Base-by-base conservation (phyloP, 92 coral and sea anemone species). In the Actinostola sp. region DNA sequence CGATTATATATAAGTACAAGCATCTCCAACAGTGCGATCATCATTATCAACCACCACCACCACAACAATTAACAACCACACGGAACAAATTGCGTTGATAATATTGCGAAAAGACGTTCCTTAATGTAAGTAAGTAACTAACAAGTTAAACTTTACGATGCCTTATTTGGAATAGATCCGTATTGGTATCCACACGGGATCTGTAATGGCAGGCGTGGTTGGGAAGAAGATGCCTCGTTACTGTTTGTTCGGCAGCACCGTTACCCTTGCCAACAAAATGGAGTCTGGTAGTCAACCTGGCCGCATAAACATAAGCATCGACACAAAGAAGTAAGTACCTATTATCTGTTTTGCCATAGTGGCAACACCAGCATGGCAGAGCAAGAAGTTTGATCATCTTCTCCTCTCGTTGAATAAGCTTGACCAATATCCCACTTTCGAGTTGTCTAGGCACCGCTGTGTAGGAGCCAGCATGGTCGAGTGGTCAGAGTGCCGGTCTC, bases 271-370 rank as follows among this genome's bases (percentile, higher is more conserved):
- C 12, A 95, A 95, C 94, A 95, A 95, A 82, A 89, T 89, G 88
- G 99, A 95, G 74, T 95, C 99, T 5, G 99, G 99, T 66, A 91
- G 97, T 65, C 91, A 92, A 80, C 97, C 99, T n/a, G 99, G 99
- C 1, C 88, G 80, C 79, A 92, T 95, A 53, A 95, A 95, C 71
- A 93, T 95, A 57, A 95, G 99, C 89, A 80, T 85, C 59, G 99
- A 95, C 53, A 95, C 97, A 9, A 89, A 93, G 78, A 82, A 88
- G 99, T 91, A 50, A 86, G 89, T 56, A 39, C 4, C 23, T 24
- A 8, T 44, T 17, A 50, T 13, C 38, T 19, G 16, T 11, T 36
- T 36, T 36, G 42, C 11, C 42, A 36, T 36, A n/a, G n/a, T n/a
- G n/a, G n/a, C n/a, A n/a, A n/a, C n/a, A n/a, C n/a, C n/a, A n/a